Conservation (phyloP, 1,140 invertebrate species). For the Philaenus spumarius region DNA sequence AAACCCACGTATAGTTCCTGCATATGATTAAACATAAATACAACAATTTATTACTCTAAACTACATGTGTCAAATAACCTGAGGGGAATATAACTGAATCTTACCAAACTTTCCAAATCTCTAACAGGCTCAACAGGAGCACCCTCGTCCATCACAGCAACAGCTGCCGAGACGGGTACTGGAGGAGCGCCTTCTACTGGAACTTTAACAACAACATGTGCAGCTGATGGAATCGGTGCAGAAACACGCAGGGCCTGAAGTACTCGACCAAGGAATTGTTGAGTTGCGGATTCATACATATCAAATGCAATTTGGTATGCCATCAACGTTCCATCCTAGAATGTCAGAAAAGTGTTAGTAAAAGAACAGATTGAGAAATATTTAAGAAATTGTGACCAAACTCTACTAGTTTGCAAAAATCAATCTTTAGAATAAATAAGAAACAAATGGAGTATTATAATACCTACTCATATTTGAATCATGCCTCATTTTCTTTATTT, state of each 20-base stretch:
- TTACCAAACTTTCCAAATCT: constrained; percentile 19
- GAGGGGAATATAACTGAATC: too few species aligned
- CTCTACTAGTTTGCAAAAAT: too few species aligned
- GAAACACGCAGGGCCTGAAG: constrained; percentile 72
- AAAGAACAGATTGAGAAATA: too few species aligned
- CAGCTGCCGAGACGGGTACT: constrained; percentile 26
- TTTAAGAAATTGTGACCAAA: too few species aligned
- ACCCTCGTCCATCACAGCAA: constrained; percentile 20
- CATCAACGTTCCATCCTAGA: constrained; percentile 66
- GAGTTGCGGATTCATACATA: constrained; percentile 97
- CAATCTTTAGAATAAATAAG: too few species aligned
- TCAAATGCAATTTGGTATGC: constrained; percentile 99
- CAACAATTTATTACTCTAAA: too few species aligned
- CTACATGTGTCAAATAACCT: too few species aligned
- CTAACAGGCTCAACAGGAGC: constrained; percentile 37
- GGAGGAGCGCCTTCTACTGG: constrained; percentile 33
- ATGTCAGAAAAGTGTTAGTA: constrained; percentile 29
- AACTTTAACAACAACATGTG: constrained; percentile 63
- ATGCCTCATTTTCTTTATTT: too few species aligned
- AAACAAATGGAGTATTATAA: too few species aligned
- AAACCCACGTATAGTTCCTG: too few species aligned
- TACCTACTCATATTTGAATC: too few species aligned
- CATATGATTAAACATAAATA: too few species aligned
- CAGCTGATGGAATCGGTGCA: constrained; percentile 73
- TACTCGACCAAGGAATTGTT: constrained; percentile 90